A percentile compares a stretch with the other conserved stretches of the same genome.
Evolutionary conservation across 2,113 vertebrate species (phyloP).

Genomic region (Corythoichthys haematopterus): DNA sequence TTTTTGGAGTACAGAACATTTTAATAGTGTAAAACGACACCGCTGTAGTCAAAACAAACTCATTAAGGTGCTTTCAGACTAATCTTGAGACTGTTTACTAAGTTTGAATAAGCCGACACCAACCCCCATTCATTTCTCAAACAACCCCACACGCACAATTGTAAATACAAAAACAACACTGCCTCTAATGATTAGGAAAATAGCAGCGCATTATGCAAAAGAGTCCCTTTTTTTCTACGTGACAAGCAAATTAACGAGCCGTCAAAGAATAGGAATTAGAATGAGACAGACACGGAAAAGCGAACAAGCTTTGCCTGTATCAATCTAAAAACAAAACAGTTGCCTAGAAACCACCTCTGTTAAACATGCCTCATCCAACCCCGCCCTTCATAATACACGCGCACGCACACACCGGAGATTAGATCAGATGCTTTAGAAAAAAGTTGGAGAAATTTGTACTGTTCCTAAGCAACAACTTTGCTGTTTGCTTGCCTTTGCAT

Average conservation of each 20-base stretch:
- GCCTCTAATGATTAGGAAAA: background rate
- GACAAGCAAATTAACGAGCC: background rate
- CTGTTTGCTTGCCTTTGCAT: conserved; percentile 39
- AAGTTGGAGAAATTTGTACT: conserved; percentile 65
- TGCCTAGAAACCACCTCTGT: conserved; percentile 69
- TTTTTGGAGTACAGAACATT: too few relatives aligned
- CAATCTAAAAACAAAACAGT: conserved; percentile 42
- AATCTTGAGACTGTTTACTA: background rate
- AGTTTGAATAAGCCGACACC: background rate
- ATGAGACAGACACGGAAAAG: conserved; percentile 24
- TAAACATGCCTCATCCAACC: conserved; percentile 47
- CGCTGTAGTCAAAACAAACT: background rate
- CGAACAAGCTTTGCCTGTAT: conserved; percentile 41
- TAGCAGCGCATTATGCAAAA: background rate
- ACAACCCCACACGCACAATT: background rate
- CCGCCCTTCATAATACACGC: conserved; percentile 7
- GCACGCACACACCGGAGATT: conserved; percentile 42
- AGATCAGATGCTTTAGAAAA: conserved; percentile 62
- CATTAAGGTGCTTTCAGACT: background rate
- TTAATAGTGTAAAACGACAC: background rate
- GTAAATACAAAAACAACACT: background rate
- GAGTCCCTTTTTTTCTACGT: background rate
- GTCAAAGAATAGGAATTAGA: background rate
- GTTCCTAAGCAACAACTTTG: conserved; percentile 70
- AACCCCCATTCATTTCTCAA: background rate